Base-by-base conservation (phyloP, 2,113 vertebrate species). In the Morone saxatilis region DNA sequence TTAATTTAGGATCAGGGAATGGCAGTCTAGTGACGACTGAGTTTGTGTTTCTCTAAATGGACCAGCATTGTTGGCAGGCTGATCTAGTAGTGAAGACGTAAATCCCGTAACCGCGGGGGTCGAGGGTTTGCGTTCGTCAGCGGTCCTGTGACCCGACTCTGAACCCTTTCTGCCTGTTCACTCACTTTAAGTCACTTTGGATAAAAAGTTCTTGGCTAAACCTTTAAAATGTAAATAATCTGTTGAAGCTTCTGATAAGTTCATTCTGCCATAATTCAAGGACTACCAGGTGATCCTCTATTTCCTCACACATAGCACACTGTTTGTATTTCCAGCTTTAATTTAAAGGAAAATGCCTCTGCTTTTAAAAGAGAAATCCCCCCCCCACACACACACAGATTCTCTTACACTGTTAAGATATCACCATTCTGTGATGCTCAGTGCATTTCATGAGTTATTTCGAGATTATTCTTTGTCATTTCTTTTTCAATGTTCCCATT, bases 161-260 rank as follows among this genome's bases (percentile, higher is more conserved):
- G 77, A 84, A 62, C 66, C 61, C 79, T 4, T 71, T 0, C 66
- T 59, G 60, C 69, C 72, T 76, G 72, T 78, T 84, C 80, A 45
- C 83, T 90, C 88, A 43, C 70, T 86, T 89, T 74, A 91, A 91
- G 86, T 92, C 91, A 92, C 92, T 92, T 90, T 88, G 86, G 90
- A 87, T 84, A 70, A 78, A 36, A 79, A 88, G 77, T 84, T 88
- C 76, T 91, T 88, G 86, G 80, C 87, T 83, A 81, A 93, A 91
- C 69, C 85, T 85, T 31, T 13, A 83, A 91, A 84, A 79, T 71
- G 60, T 45, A 71, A 87, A 89, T 76, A 80, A 77, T 88, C 68
- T 38, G 69, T 61, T 85, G 86, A 92, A 89, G 82, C 86, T 78
- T 88, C 84, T 89, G 84, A 85, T 86, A 81, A 80, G 82, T 85